A percentile compares a stretch with the other conserved stretches of the same genome.
Conservation (phyloP, 2,888 invertebrate genomes). For the Crossocerus cetratus region DNA sequence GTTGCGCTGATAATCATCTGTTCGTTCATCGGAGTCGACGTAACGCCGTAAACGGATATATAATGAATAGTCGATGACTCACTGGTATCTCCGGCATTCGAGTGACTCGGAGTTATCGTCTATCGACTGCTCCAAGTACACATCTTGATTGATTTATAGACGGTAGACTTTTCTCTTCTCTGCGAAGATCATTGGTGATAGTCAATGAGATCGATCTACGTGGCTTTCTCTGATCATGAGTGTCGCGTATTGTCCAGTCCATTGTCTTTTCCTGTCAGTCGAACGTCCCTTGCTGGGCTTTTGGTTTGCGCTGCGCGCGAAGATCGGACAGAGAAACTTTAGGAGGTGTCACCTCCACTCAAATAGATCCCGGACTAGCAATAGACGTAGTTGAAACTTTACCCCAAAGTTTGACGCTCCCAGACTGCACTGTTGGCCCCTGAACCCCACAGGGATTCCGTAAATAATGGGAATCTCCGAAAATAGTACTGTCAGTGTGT, state of each 20-base stretch:
- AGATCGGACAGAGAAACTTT: conserved; percentile 50
- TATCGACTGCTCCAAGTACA: too few species aligned
- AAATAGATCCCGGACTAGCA: too few species aligned
- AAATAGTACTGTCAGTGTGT: background rate
- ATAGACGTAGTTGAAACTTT: too few species aligned
- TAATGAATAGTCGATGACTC: too few species aligned
- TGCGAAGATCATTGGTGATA: too few species aligned
- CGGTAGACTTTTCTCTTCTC: too few species aligned
- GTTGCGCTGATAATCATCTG: too few species aligned
- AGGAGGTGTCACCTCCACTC: background rate
- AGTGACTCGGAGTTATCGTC: too few species aligned
- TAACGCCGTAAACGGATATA: too few species aligned
- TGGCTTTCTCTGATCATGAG: conserved; percentile 52
- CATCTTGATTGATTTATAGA: too few species aligned
- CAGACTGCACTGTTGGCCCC: background rate
- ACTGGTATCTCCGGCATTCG: too few species aligned
- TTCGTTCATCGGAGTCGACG: too few species aligned
- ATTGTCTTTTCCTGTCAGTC: conserved; percentile 36
- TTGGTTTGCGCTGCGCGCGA: conserved; percentile 31
- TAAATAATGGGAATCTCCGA: background rate
- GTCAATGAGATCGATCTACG: conserved; percentile 19
- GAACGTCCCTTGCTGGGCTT: conserved; percentile 54
- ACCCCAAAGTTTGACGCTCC: background rate
- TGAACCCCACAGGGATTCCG: background rate
- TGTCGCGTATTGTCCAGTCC: conserved; percentile 49